Evolutionary conservation across 1,140 invertebrate genomes (phyloP).

Genomic region (Cydia pomonella): DNA sequence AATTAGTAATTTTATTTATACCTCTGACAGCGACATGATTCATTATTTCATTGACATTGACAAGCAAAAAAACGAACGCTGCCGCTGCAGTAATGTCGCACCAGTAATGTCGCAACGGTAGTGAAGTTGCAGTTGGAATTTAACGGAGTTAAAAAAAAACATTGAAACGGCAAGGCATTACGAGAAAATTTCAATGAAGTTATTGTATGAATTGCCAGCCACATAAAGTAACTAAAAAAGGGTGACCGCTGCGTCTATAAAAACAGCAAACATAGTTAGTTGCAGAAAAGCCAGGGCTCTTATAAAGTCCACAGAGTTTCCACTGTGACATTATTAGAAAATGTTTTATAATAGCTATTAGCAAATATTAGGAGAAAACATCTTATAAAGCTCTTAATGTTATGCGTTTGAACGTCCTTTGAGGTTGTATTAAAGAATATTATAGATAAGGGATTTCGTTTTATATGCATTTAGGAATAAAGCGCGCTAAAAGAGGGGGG

Average conservation of each 20-base stretch:
- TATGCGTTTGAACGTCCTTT: constrained; percentile 19
- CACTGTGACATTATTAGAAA: constrained; percentile 53
- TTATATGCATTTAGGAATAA: not conserved
- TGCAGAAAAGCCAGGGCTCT: constrained; percentile 40
- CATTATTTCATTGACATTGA: too few relatives aligned
- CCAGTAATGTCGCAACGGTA: too few relatives aligned
- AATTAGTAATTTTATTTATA: too few relatives aligned
- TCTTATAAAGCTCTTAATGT: constrained; percentile 1
- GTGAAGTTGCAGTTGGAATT: too few relatives aligned
- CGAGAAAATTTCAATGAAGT: constrained; percentile 10
- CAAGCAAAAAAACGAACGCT: too few relatives aligned
- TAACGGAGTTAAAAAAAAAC: too few relatives aligned
- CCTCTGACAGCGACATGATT: too few relatives aligned
- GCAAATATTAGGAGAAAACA: not conserved
- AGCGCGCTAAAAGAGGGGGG: not conserved
- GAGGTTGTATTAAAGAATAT: not conserved
- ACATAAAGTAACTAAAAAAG: constrained; percentile 25
- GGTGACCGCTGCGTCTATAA: constrained; percentile 39
- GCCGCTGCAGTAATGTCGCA: too few relatives aligned
- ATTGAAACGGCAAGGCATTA: not conserved
- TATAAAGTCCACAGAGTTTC: constrained; percentile 36
- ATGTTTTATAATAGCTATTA: constrained; percentile 5
- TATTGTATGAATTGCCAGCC: not conserved
- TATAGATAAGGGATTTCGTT: not conserved
- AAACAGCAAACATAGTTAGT: constrained; percentile 55